Evolutionary conservation across 2,888 invertebrate genomes (phyloP).

Genomic region (Macaria notata): DNA sequence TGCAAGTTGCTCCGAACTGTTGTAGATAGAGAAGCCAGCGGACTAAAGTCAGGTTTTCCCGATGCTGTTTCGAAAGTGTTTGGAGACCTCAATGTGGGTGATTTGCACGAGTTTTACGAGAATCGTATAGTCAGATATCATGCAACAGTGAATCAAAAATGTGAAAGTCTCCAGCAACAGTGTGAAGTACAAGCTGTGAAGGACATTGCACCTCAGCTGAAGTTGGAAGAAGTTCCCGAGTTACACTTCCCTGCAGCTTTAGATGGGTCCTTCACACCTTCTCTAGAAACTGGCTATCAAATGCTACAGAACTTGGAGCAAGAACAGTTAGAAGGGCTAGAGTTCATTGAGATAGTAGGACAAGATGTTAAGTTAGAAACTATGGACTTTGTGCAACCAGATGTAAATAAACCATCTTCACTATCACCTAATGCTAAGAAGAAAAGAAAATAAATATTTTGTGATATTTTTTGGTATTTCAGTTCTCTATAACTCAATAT

Average conservation of each 20-base stretch:
- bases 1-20: conserved; percentile 68
- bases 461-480: too few species aligned
- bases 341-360: conserved; percentile 65
- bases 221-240: conserved; percentile 77
- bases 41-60: conserved; percentile 67
- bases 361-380: conserved; percentile 74
- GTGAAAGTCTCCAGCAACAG: conserved; percentile 53
- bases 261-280: conserved; percentile 79
- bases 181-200: conserved; percentile 64
- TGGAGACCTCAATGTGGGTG: conserved; percentile 67
- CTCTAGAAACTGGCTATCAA: conserved; percentile 84
- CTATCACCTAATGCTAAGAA: conserved; percentile 71
- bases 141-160: conserved; percentile 59
- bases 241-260: conserved; percentile 78
- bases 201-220: conserved; percentile 64
- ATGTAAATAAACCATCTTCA: conserved; percentile 55
- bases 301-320: conserved; percentile 85
- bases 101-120: conserved; percentile 71
- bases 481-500: too few species aligned
- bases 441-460: conserved; percentile 60
- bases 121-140: conserved; percentile 67
- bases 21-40: conserved; percentile 69
- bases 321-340: conserved; percentile 75
- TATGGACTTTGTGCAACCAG: conserved; percentile 68
- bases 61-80: conserved; percentile 76